A percentile compares a stretch with the other conserved stretches of the same genome.
Evolutionary conservation across 2,113 vertebrate genomes (phyloP).

Genomic region (Oncorhynchus nerka): DNA sequence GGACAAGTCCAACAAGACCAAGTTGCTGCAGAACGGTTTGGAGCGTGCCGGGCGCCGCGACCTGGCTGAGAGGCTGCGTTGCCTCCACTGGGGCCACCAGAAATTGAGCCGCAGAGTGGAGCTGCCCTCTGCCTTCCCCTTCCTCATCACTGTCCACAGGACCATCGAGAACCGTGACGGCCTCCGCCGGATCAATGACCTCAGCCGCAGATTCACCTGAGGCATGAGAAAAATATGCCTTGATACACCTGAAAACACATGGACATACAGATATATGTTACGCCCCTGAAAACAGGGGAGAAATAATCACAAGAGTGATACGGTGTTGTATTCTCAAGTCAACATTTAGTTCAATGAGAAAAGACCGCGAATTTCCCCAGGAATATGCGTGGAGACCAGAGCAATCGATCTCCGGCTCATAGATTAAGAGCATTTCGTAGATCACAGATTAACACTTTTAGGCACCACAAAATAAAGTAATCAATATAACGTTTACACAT

Average conservation of each 20-base stretch:
- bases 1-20: constrained; percentile 72
- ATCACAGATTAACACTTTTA: no score
- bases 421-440: no score
- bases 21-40: constrained; percentile 70
- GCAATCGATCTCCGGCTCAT: no score
- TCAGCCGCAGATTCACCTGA: constrained; percentile 61
- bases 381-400: no score
- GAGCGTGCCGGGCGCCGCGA: constrained; percentile 68
- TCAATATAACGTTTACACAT: no score
- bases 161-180: constrained; percentile 72
- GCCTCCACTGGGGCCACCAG: constrained; percentile 73
- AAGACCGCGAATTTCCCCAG: no score
- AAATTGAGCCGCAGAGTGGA: constrained; percentile 72
- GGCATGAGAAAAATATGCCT: not conserved
- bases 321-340: no score
- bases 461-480: no score
- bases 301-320: no score
- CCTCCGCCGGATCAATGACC: constrained; percentile 72
- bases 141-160: constrained; percentile 76
- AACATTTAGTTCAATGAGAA: no score
- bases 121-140: constrained; percentile 76
- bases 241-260: not conserved
- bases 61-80: constrained; percentile 70
- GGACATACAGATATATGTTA: not conserved
- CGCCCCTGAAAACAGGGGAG: no score